Percentiles rank a stretch among this genome's conserved stretches.
Evolutionary conservation across 1,140 invertebrate species (phyloP).

Genomic region (Acromyrmex charruanus): DNA sequence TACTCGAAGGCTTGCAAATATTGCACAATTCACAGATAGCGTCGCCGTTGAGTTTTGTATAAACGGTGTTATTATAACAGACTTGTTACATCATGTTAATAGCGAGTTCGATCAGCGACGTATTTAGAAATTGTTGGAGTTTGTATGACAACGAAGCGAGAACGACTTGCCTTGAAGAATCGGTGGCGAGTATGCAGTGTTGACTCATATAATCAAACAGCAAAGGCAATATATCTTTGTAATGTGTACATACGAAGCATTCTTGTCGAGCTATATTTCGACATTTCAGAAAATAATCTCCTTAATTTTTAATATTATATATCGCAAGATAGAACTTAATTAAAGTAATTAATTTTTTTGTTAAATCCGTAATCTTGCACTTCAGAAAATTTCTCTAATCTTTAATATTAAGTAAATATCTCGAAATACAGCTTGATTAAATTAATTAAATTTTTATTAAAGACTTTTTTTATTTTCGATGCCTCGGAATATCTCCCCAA

Average conservation of each 20-base stretch:
- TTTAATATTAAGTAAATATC: not conserved
- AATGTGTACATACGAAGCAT: not conserved
- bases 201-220: conserved; percentile 34
- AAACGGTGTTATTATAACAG: conserved; percentile 59
- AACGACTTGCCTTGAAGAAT: conserved; percentile 41
- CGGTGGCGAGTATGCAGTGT: conserved; percentile 4
- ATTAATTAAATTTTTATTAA: not conserved
- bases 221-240: conserved; percentile 12
- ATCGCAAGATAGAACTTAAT: not conserved
- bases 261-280: not conserved
- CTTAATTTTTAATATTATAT: not conserved
- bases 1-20: conserved; percentile 51
- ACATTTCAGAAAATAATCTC: not conserved
- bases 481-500: not conserved
- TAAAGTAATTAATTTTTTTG: not conserved
- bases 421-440: not conserved
- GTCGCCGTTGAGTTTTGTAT: conserved; percentile 52
- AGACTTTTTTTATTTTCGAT: too few relatives aligned
- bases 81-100: conserved; percentile 54
- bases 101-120: conserved; percentile 72
- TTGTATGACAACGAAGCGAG: not conserved
- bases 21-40: not conserved
- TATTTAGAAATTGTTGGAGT: conserved; percentile 73
- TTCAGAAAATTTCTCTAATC: not conserved
- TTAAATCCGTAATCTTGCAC: too few relatives aligned